Evolutionary conservation across 2,888 invertebrate species (phyloP).

Genomic region (Ommatoiulus sabulosus): DNA sequence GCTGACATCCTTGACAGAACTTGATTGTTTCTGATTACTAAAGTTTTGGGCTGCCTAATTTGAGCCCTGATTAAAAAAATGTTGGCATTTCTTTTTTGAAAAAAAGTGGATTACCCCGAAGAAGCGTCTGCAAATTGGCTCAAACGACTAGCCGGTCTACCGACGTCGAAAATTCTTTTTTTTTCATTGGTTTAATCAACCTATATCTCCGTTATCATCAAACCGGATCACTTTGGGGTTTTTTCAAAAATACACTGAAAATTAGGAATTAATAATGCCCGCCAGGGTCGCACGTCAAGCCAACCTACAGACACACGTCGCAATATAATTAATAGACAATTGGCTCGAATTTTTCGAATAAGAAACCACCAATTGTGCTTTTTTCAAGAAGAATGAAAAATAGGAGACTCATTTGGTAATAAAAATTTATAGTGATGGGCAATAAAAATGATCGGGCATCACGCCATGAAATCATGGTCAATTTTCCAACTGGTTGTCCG

Average conservation of each 20-base stretch:
- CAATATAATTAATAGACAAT: neutral
- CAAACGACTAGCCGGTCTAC: slow-evolving; percentile 5
- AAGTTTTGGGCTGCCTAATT: slow-evolving; percentile 22
- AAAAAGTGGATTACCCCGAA: slow-evolving; percentile 32
- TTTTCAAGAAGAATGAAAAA: neutral
- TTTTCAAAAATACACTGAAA: slow-evolving; percentile 37
- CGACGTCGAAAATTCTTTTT: neutral
- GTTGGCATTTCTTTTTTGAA: slow-evolving; percentile 3
- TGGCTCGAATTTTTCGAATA: neutral
- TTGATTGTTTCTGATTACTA: slow-evolving; percentile 38
- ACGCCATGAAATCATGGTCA: neutral
- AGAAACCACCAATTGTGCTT: neutral
- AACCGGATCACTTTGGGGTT: slow-evolving; percentile 35
- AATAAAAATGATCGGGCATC: neutral
- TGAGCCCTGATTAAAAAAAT: neutral
- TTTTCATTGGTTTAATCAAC: neutral
- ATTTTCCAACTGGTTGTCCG: neutral
- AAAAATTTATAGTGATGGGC: neutral
- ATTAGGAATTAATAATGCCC: slow-evolving; percentile 43
- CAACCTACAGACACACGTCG: slow-evolving; percentile 38
- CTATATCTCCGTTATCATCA: slow-evolving; percentile 32
- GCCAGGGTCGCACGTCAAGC: slow-evolving; percentile 7
- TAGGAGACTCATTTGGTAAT: neutral
- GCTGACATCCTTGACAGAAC: slow-evolving; percentile 16
- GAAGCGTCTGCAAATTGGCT: slow-evolving; percentile 25